Base-by-base conservation (phyloP, 1,140 invertebrate species). In the Argopecten irradians region DNA sequence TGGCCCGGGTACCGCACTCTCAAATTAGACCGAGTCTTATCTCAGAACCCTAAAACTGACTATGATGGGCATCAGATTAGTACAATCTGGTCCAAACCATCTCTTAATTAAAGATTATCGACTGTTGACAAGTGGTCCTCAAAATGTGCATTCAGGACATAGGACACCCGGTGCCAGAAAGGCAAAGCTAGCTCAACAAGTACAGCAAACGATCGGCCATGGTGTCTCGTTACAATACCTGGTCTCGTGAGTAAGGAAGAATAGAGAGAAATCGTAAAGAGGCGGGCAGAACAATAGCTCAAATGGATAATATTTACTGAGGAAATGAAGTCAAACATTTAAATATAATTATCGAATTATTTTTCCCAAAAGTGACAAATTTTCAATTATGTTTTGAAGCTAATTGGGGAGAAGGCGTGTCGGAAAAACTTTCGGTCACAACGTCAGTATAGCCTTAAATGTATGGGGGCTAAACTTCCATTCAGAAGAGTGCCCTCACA, bases 351-450 rank as follows among this genome's bases (percentile, higher is more conserved):
- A 71, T 71, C 14, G 28, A 28, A 71, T 71, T 71, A 28, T 28
- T 71, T 71, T 28, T 11, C 28, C 55, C 11, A 28, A 71, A 71
- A 28, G 55, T 71, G 55, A 71, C 55, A 71, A 71, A 71, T 16
- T 71, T 71, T 71, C 55, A 71, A 71, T 71, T 71, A n/a, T 71
- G n/a, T 71, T 71, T n/a, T n/a, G n/a, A 71, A 16, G n/a, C 55
- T 71, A 71, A 71, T 71, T 71, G 55, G 55, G 5, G 55, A 71
- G 55, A 28, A 71, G 55, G 55, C 55, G 55, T 71, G 55, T 46
- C 43, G 22, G 2, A 46, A 46, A 46, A 11, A 1, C 13, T 71
- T 71, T 71, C 55, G 55, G n/a, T 71, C 55, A 71, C 22, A 71
- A 28, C 22, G 55, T 71, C 19, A 71, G 28, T 28, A 28, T 28